These are phyloP conservation scores for Petrosia ficiformis DNA, from an alignment of 37 sponge, comb jelly and placozoan genomes.

Conservation along the genomic window DNA sequence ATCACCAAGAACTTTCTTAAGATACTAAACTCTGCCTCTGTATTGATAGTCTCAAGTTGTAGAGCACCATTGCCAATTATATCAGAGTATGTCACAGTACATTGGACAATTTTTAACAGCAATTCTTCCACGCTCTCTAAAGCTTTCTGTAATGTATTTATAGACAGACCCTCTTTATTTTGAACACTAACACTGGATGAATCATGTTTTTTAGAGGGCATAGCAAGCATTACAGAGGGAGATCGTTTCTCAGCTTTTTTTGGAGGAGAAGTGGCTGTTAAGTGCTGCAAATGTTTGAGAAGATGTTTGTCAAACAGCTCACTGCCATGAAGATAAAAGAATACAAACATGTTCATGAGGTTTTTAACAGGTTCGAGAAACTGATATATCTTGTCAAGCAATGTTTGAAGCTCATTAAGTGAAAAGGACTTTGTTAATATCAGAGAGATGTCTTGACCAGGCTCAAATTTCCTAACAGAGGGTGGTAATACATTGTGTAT, in stretches of 20 bases:
- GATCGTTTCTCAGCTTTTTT: neutral
- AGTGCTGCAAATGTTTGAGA: neutral
- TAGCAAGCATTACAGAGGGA: neutral
- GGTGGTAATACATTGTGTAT: slow-evolving; percentile 12
- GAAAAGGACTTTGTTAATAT: slow-evolving; percentile 11
- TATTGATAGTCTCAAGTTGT: slow-evolving; percentile 9
- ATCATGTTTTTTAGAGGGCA: neutral
- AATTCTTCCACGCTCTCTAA: slow-evolving; percentile 17
- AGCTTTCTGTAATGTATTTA: slow-evolving; percentile 6
- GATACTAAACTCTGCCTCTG: slow-evolving; percentile 9
- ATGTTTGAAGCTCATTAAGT: slow-evolving; percentile 1
- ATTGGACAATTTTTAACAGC: slow-evolving; percentile 34
- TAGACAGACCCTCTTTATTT: slow-evolving; percentile 9
- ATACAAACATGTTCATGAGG: slow-evolving; percentile 44
- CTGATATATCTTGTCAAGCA: slow-evolving; percentile 4
- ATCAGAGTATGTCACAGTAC: slow-evolving; percentile 53
- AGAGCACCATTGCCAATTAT: slow-evolving; percentile 45
- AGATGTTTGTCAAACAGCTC: slow-evolving; percentile 52
- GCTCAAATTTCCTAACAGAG: slow-evolving; percentile 18
- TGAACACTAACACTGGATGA: neutral
- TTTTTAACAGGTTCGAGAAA: slow-evolving; percentile 34
- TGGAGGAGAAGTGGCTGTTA: neutral
- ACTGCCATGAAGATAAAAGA: slow-evolving; percentile 40
- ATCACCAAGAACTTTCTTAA: neutral
- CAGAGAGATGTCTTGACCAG: slow-evolving; percentile 26